Percentiles rank a stretch among this genome's conserved stretches.
phyloP scores from a whole-genome alignment of 2,113 vertebrate species.

The Phalacrocorax brasilianus region DNA sequence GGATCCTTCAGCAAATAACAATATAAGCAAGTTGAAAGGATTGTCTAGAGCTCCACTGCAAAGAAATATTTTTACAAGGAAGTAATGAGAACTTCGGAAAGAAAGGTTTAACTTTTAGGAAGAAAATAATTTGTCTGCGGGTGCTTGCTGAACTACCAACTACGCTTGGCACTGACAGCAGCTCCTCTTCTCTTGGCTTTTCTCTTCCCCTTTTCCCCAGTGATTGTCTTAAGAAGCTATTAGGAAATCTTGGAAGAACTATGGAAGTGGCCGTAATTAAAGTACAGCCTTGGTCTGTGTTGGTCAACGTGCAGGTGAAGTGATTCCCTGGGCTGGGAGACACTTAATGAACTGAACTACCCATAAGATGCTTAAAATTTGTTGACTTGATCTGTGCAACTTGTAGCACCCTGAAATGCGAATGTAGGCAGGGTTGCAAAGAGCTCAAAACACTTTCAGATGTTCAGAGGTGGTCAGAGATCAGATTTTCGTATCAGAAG shows the following conservation, averaged over 20 bases:
- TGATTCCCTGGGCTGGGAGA: background rate
- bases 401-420: background rate
- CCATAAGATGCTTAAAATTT: background rate
- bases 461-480: conserved; percentile 18
- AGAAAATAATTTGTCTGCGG: background rate
- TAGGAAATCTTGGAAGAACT: background rate
- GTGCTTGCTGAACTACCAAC: background rate
- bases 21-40: background rate
- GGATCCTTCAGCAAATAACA: background rate
- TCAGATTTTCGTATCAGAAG: conserved; percentile 8
- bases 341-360: background rate
- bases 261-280: background rate
- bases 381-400: background rate
- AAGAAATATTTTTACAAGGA: background rate
- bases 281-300: background rate
- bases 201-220: background rate
- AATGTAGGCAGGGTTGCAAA: background rate
- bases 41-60: background rate
- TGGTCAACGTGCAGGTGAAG: background rate
- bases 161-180: background rate
- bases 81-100: background rate
- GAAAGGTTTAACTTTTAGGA: background rate
- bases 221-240: background rate
- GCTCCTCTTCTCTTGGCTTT: background rate
- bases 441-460: conserved; percentile 14